These are phyloP conservation scores for Lamellibrachia columna DNA, from an alignment of 2,888 invertebrate genomes.

Conservation along the genomic window DNA sequence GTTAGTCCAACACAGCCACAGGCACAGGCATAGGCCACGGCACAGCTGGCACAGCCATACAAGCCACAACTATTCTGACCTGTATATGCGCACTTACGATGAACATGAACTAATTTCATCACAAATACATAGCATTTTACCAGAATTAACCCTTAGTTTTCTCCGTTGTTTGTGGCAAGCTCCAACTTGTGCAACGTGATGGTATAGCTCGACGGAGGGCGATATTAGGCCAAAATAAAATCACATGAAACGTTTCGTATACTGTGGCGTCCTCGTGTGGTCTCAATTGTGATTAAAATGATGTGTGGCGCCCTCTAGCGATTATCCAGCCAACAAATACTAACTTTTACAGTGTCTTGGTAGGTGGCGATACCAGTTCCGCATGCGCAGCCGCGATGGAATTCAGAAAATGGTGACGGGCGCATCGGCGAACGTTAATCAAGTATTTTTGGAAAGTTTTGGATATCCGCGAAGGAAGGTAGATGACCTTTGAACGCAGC, in stretches of 20 bases:
- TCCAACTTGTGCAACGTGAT: not conserved
- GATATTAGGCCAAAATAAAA: not conserved
- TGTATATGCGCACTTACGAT: not conserved
- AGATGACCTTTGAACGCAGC: not conserved
- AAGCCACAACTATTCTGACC: not conserved
- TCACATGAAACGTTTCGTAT: not conserved
- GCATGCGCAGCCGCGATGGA: slow-evolving; percentile 11
- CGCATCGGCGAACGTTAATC: not conserved
- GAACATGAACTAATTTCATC: not conserved
- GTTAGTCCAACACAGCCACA: too few species aligned
- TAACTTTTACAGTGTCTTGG: not conserved
- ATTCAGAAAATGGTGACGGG: slow-evolving; percentile 11
- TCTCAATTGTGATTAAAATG: not conserved
- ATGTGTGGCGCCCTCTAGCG: not conserved
- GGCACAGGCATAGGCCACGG: too few species aligned
- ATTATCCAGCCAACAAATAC: not conserved
- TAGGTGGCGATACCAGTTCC: not conserved
- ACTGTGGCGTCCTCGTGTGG: not conserved
- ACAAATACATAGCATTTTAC: not conserved
- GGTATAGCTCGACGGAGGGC: not conserved
- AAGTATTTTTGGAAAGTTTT: not conserved
- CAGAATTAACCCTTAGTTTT: not conserved
- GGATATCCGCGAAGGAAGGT: not conserved
- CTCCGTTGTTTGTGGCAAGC: not conserved
- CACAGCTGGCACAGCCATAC: too few species aligned